A percentile compares a stretch with the other conserved stretches of the same genome.
phyloP scores from a whole-genome alignment of 1,140 invertebrate genomes.

The Brachionus koreanus region DNA sequence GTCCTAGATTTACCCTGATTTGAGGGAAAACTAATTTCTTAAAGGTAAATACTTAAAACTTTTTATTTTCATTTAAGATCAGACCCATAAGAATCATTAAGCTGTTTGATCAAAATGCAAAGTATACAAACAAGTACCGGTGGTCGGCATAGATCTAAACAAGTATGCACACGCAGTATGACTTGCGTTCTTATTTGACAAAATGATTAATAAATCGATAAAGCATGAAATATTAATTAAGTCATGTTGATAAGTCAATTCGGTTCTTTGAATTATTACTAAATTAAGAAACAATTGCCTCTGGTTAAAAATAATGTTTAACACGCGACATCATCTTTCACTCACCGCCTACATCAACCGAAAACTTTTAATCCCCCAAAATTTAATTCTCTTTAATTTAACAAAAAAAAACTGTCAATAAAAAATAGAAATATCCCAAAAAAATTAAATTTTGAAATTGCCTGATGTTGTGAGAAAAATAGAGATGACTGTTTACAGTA shows the following conservation, averaged over 20 bases:
- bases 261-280: background rate
- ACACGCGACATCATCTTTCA: background rate
- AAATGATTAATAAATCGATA: slow-evolving; percentile 12
- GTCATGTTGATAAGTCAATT: slow-evolving; percentile 10
- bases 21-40: too few relatives aligned
- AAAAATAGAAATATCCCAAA: too few relatives aligned
- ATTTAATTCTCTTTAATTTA: too few relatives aligned
- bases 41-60: background rate
- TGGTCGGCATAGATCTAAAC: background rate
- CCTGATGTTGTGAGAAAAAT: too few relatives aligned
- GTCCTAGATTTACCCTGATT: too few relatives aligned
- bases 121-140: background rate
- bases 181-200: slow-evolving; percentile 16
- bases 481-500: too few relatives aligned
- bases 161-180: background rate
- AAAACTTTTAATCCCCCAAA: too few relatives aligned
- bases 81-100: background rate
- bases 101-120: background rate
- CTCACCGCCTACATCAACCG: too few relatives aligned
- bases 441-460: too few relatives aligned
- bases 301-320: background rate
- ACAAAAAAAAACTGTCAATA: too few relatives aligned
- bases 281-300: background rate
- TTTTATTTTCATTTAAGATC: background rate
- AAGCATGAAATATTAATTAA: slow-evolving; percentile 31